Conservation (phyloP, 2,888 invertebrate species). For the Thecocarcelia acutangulata region DNA sequence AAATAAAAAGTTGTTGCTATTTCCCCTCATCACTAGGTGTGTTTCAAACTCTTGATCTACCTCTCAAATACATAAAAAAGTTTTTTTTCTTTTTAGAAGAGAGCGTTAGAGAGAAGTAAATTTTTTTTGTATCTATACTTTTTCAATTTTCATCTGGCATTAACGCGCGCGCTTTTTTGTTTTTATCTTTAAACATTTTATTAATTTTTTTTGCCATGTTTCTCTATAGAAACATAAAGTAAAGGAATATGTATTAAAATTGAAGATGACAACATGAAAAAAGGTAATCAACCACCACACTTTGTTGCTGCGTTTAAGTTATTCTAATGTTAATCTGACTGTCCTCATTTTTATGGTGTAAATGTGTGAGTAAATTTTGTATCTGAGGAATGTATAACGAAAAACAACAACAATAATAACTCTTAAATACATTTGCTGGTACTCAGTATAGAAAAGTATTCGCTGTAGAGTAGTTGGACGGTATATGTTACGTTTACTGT, state of each 20-base stretch:
- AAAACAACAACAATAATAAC: conserved; percentile 23
- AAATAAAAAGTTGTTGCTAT: conserved; percentile 38
- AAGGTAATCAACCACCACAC: conserved; percentile 52
- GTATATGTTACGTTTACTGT: conserved; percentile 15
- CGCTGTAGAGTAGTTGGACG: conserved; percentile 34
- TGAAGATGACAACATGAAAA: conserved; percentile 37
- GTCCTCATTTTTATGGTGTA: conserved; percentile 60
- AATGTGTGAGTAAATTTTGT: conserved; percentile 29
- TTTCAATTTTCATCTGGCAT: conserved; percentile 4
- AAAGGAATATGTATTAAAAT: conserved; percentile 26
- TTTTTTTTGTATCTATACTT: not conserved
- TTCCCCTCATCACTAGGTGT: conserved; percentile 27
- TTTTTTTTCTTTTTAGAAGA: not conserved
- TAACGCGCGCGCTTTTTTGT: conserved; percentile 58
- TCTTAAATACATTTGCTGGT: conserved; percentile 24
- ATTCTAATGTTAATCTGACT: conserved; percentile 62
- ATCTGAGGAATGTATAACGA: conserved; percentile 30
- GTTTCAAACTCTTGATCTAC: not conserved
- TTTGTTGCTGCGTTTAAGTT: conserved; percentile 46
- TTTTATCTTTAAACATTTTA: conserved; percentile 35
- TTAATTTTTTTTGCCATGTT: conserved; percentile 13
- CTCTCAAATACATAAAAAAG: no score
- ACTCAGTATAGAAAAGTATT: conserved; percentile 28
- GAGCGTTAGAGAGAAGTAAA: not conserved
- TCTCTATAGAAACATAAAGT: conserved; percentile 2